Percentiles rank a stretch among this genome's conserved stretches.
These are phyloP conservation scores for Gymnocephalus cernua DNA, from an alignment of 2,113 vertebrate species.

Conservation along the genomic window DNA sequence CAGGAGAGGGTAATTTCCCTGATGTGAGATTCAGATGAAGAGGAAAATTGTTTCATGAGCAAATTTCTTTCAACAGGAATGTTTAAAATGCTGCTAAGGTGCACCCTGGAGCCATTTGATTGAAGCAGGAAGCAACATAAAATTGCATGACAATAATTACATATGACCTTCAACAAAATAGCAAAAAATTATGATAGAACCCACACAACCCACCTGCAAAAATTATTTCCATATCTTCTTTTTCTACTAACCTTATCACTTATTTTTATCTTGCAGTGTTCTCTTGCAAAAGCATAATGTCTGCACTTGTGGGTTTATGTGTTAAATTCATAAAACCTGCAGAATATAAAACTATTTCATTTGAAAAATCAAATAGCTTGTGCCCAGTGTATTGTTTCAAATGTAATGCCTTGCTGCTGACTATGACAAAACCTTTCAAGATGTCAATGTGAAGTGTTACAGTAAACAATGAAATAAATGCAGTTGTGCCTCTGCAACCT, in stretches of 20 bases:
- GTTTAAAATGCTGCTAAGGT: conserved; percentile 46
- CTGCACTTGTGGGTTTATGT: background rate
- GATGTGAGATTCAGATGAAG: conserved; percentile 44
- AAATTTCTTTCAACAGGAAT: background rate
- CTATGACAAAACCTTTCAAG: background rate
- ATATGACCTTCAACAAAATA: conserved; percentile 58
- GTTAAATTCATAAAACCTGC: background rate
- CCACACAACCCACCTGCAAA: conserved; percentile 2
- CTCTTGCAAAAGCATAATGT: conserved; percentile 16
- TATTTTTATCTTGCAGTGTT: background rate
- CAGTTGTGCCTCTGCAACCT: background rate
- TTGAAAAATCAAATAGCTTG: background rate
- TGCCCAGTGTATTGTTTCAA: conserved; percentile 2
- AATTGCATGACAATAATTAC: conserved; percentile 71
- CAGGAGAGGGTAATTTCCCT: conserved; percentile 51
- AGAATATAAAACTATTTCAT: background rate
- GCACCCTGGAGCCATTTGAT: conserved; percentile 35
- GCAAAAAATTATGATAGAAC: conserved; percentile 29
- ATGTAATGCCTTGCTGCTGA: conserved; percentile 1
- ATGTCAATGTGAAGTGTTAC: background rate
- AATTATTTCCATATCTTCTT: background rate
- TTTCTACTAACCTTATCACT: background rate
- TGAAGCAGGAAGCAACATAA: conserved; percentile 48
- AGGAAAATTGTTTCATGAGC: conserved; percentile 28
- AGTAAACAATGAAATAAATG: conserved; percentile 31